A percentile compares a stretch with the other conserved stretches of the same genome.
phyloP scores from a whole-genome alignment of 2,888 invertebrate genomes.

The Eurois occulta region DNA sequence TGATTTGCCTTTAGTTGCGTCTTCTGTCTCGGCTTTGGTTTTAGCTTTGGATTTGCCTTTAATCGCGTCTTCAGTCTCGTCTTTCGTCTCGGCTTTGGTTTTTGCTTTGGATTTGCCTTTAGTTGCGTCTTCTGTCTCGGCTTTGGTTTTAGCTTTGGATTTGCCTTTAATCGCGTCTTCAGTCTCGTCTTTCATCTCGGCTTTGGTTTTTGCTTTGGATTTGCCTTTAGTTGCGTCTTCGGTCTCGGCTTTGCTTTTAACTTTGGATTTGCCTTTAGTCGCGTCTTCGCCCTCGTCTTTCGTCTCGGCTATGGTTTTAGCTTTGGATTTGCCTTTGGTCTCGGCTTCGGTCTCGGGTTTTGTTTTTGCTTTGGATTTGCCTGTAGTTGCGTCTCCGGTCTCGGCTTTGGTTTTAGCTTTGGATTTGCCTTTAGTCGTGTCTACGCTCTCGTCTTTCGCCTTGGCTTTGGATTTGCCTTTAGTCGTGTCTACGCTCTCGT shows the following conservation, averaged over 20 bases:
- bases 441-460: not conserved
- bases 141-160: not conserved
- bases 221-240: not conserved
- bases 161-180: not conserved
- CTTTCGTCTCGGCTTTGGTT: not conserved
- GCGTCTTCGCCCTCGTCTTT: not conserved
- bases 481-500: not conserved
- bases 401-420: not conserved
- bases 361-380: not conserved
- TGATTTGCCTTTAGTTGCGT: not conserved
- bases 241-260: too few species aligned
- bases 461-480: not conserved
- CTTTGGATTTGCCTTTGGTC: not conserved
- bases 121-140: not conserved
- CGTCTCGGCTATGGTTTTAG: not conserved
- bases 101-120: not conserved
- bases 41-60: not conserved
- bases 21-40: not conserved
- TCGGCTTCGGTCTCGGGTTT: not conserved
- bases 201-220: not conserved
- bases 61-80: not conserved
- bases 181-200: too few species aligned
- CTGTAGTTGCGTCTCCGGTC: not conserved
- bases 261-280: not conserved
- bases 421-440: not conserved